phyloP scores from a whole-genome alignment of 2,888 invertebrate species.

The Drosophila imparisetae region DNA sequence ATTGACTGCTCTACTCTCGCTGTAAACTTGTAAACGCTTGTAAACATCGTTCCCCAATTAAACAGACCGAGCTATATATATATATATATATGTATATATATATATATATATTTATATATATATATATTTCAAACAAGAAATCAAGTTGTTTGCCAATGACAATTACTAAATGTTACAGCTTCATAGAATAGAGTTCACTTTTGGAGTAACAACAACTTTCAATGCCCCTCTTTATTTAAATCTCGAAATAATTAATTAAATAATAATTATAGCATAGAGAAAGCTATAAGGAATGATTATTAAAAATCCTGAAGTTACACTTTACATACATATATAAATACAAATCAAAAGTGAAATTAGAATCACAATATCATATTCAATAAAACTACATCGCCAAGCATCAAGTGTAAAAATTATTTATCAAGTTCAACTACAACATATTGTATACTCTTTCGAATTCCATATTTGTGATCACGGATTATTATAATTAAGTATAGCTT shows the following conservation, averaged over 20 bases:
- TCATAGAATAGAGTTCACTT: neutral
- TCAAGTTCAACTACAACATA: neutral
- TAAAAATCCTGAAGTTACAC: neutral
- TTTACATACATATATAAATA: neutral
- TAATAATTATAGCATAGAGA: no score
- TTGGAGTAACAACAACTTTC: neutral
- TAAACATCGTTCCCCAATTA: slow-evolving; percentile 7
- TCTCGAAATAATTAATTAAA: neutral
- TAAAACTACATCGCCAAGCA: neutral
- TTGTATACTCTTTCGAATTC: neutral
- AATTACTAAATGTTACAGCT: neutral
- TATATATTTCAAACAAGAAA: slow-evolving; percentile 16
- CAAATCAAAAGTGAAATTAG: neutral
- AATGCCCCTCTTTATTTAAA: neutral
- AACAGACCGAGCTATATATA: neutral
- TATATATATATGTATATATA: slow-evolving; percentile 2
- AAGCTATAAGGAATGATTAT: neutral
- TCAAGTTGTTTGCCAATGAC: slow-evolving; percentile 17
- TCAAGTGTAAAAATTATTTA: neutral
- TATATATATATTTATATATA: neutral
- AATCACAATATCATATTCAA: neutral
- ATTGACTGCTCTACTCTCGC: neutral
- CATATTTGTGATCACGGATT: neutral
- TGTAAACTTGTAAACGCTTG: neutral
- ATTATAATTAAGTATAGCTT: neutral